Conservation (phyloP, 2,797 vertebrate species). For the Myotis myotis region DNA sequence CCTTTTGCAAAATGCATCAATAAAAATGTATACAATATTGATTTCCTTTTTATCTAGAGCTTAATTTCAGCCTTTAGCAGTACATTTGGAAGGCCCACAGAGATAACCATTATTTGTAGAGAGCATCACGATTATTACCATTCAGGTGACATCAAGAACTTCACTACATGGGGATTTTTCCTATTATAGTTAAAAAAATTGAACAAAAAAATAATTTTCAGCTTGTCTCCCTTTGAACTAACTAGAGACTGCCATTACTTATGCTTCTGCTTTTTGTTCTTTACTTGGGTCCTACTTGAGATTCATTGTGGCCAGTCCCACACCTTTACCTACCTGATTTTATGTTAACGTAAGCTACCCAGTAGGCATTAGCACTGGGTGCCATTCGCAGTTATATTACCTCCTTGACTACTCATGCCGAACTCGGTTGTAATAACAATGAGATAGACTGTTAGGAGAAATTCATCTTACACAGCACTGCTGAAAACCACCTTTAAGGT, state of each 20-base stretch:
- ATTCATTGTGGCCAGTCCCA: conserved; percentile 27
- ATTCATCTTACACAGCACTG: conserved; percentile 71
- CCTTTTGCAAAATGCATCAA: not conserved
- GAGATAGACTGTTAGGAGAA: conserved; percentile 67
- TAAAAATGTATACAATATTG: not conserved
- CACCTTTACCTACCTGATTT: conserved; percentile 10
- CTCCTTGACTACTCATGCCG: conserved; percentile 65
- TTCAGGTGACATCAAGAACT: not conserved
- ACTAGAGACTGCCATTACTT: not conserved
- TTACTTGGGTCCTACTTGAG: conserved; percentile 54
- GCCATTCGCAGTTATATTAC: conserved; percentile 73
- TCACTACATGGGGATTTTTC: not conserved
- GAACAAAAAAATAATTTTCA: conserved; percentile 25
- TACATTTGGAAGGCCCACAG: conserved; percentile 11
- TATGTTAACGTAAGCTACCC: conserved; percentile 44
- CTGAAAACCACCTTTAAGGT: conserved; percentile 50
- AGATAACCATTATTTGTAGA: not conserved
- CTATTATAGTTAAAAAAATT: conserved; percentile 12
- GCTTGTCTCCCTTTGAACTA: not conserved
- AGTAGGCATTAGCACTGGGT: not conserved
- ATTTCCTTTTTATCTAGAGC: not conserved
- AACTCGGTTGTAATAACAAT: conserved; percentile 77
- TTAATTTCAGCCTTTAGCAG: not conserved
- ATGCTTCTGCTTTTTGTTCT: not conserved
- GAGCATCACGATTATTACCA: not conserved